Evolutionary conservation across 2,797 vertebrate species (phyloP).

Genomic region (Cynodonichthys magdalenae): DNA sequence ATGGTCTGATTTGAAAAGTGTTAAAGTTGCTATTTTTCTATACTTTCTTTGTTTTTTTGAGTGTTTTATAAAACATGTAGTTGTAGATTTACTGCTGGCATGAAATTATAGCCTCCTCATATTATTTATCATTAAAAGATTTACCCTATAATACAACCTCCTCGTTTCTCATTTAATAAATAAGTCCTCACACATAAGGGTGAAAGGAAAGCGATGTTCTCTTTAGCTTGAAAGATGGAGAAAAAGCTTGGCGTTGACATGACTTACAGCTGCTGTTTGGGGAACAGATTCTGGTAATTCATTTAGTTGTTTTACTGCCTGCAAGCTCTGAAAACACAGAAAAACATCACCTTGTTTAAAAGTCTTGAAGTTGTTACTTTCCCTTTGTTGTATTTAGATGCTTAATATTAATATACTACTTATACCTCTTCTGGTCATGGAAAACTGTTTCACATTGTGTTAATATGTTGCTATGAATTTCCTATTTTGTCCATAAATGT

Average conservation of each 20-base stretch:
- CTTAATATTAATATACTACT: constrained; percentile 24
- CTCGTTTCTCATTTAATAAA: constrained; percentile 6
- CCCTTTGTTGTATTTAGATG: constrained; percentile 16
- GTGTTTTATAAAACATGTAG: too few species aligned
- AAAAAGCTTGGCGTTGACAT: constrained; percentile 23
- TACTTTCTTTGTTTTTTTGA: constrained; percentile 24
- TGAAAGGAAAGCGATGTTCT: constrained; percentile 15
- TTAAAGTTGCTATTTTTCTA: not conserved
- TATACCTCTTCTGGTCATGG: constrained; percentile 14
- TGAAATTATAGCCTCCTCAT: not conserved
- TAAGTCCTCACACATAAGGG: not conserved
- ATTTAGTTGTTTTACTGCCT: constrained; percentile 37
- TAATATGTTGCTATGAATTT: not conserved
- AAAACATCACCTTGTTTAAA: constrained; percentile 20
- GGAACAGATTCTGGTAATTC: constrained; percentile 32
- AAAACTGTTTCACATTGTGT: not conserved
- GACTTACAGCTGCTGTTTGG: constrained; percentile 26
- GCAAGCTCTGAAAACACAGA: constrained; percentile 24
- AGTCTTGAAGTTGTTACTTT: constrained; percentile 12
- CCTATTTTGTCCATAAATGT: not conserved
- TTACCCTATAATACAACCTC: not conserved
- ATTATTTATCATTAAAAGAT: constrained; percentile 22
- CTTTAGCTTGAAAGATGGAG: constrained; percentile 17
- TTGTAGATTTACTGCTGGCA: not conserved
- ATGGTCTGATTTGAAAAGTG: constrained; percentile 6